Conservation (phyloP, 2,888 invertebrate genomes). For the Drosophila meridionalis region DNA sequence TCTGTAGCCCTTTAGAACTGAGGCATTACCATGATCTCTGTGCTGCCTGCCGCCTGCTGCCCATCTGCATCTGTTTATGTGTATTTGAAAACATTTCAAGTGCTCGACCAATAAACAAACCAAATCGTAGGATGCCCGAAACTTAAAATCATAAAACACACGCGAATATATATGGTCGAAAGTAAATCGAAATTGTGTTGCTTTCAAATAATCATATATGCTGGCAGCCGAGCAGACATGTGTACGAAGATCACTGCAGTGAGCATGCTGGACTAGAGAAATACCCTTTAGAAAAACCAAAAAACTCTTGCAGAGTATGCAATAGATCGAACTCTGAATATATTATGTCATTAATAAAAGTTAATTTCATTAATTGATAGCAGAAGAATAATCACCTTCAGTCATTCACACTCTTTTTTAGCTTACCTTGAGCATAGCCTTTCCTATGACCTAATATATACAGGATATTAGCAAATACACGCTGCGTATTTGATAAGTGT, state of each 20-base stretch:
- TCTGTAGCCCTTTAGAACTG: neutral
- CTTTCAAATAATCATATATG: conserved; percentile 13
- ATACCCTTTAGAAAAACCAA: conserved; percentile 1
- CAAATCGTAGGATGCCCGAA: conserved; percentile 29
- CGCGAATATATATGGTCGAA: conserved; percentile 9
- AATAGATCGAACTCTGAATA: neutral
- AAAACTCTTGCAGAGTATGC: too few relatives aligned
- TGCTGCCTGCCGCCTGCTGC: neutral
- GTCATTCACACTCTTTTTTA: neutral
- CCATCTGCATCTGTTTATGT: conserved; percentile 35
- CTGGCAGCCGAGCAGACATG: neutral
- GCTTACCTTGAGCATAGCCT: neutral
- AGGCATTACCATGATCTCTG: neutral
- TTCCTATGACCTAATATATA: neutral
- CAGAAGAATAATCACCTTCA: neutral
- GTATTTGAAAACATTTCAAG: conserved; percentile 64
- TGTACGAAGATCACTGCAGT: neutral
- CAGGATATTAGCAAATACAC: conserved; percentile 5
- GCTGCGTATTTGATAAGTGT: conserved; percentile 22
- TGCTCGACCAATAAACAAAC: conserved; percentile 60
- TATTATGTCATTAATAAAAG: neutral
- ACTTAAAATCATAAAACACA: conserved; percentile 18
- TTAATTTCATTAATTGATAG: neutral
- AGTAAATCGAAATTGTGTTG: conserved; percentile 30
- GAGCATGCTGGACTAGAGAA: neutral